Conservation (phyloP, 2,113 vertebrate species). For the Oplegnathus fasciatus region DNA sequence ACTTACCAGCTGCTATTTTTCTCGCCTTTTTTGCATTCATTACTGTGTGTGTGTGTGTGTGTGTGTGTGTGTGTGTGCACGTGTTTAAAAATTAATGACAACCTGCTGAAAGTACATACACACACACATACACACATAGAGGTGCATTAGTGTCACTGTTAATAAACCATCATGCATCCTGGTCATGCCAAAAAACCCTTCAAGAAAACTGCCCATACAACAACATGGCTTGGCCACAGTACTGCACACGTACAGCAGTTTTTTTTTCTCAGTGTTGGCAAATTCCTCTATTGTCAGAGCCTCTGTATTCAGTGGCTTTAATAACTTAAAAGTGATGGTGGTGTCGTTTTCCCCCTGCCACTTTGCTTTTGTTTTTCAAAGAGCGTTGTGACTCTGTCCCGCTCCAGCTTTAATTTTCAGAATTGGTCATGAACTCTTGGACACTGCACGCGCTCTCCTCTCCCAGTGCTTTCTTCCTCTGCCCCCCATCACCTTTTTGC, state of each 20-base stretch:
- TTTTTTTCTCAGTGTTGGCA: slow-evolving; percentile 67
- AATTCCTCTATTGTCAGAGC: slow-evolving; percentile 64
- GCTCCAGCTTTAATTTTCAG: slow-evolving; percentile 71
- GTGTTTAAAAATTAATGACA: slow-evolving; percentile 20
- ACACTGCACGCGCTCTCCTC: slow-evolving; percentile 17
- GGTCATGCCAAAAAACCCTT: slow-evolving; percentile 73
- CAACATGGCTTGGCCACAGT: slow-evolving; percentile 70
- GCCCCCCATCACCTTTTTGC: neutral
- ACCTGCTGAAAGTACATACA: slow-evolving; percentile 18
- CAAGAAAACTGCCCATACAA: slow-evolving; percentile 69
- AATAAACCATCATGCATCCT: slow-evolving; percentile 53
- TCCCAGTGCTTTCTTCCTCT: slow-evolving; percentile 1
- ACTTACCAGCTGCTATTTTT: slow-evolving; percentile 73
- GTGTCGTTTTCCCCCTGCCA: slow-evolving; percentile 37
- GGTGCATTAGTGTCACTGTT: slow-evolving; percentile 51
- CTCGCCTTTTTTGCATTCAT: slow-evolving; percentile 61
- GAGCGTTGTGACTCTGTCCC: slow-evolving; percentile 31
- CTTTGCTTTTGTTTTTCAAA: slow-evolving; percentile 71
- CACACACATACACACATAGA: slow-evolving; percentile 17
- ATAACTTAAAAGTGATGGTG: slow-evolving; percentile 74
- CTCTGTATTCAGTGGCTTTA: slow-evolving; percentile 68
- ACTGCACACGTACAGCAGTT: slow-evolving; percentile 63
- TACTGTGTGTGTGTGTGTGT: slow-evolving; percentile 30
- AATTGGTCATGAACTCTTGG: slow-evolving; percentile 73
- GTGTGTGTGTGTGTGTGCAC: slow-evolving; percentile 15